Evolutionary conservation across 2,113 vertebrate genomes (phyloP).

Genomic region (Xyliphius kryptos): DNA sequence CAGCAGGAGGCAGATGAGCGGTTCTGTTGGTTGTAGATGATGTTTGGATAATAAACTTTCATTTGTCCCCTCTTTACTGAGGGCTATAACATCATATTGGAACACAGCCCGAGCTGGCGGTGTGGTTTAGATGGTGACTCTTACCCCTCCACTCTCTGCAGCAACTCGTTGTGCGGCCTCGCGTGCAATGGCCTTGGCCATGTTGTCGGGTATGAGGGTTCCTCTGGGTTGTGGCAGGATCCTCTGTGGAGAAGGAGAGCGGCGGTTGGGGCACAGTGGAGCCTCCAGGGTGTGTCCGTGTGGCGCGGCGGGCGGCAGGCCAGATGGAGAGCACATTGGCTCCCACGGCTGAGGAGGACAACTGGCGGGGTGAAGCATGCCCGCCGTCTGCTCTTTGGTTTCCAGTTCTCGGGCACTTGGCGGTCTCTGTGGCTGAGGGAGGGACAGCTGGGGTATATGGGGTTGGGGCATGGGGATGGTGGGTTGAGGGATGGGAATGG

Average conservation of each 20-base stretch:
- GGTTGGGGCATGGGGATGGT: conserved; percentile 28
- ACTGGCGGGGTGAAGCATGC: conserved; percentile 55
- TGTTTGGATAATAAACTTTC: too few relatives aligned
- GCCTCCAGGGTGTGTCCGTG: conserved; percentile 78
- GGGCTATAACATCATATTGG: too few relatives aligned
- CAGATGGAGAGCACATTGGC: conserved; percentile 56
- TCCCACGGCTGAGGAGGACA: conserved; percentile 68
- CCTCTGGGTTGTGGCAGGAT: conserved; percentile 91
- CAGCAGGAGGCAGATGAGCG: too few relatives aligned
- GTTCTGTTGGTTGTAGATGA: too few relatives aligned
- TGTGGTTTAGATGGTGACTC: conserved; percentile 5
- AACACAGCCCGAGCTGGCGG: too few relatives aligned
- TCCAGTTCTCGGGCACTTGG: conserved; percentile 83
- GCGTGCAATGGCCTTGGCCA: conserved; percentile 91
- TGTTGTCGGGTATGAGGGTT: conserved; percentile 74
- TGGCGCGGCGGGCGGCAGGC: conserved; percentile 51
- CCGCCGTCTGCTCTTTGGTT: conserved; percentile 81
- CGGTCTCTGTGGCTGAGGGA: conserved; percentile 79
- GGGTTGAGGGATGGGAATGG: conserved; percentile 32
- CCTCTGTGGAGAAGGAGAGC: conserved; percentile 87
- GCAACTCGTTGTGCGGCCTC: conserved; percentile 87
- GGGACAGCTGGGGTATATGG: conserved; percentile 62
- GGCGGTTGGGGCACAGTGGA: conserved; percentile 62
- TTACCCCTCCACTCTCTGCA: conserved; percentile 82
- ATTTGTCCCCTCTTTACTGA: too few relatives aligned